These are phyloP conservation scores for Pantherophis alleghaniensis DNA, from an alignment of 2,797 vertebrate genomes.

Conservation along the genomic window DNA sequence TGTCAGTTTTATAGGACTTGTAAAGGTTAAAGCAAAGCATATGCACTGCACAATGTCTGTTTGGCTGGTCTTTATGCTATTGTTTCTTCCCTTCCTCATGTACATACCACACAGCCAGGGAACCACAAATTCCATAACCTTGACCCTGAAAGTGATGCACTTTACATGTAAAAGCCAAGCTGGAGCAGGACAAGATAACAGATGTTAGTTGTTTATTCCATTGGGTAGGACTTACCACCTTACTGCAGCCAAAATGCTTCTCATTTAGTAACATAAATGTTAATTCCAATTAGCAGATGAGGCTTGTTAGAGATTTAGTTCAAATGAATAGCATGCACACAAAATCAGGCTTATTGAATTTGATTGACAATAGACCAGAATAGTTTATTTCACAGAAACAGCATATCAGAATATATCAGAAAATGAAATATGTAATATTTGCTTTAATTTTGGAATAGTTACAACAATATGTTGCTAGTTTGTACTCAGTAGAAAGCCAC, in stretches of 20 bases:
- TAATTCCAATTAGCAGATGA: slow-evolving; percentile 76
- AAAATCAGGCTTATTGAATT: slow-evolving; percentile 63
- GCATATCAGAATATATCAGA: slow-evolving; percentile 36
- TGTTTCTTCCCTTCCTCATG: slow-evolving; percentile 60
- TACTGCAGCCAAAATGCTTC: slow-evolving; percentile 77
- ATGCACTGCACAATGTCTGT: slow-evolving; percentile 60
- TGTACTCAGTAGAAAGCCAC: slow-evolving; percentile 46
- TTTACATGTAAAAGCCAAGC: slow-evolving; percentile 76
- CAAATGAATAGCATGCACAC: slow-evolving; percentile 69
- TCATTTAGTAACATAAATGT: slow-evolving; percentile 77
- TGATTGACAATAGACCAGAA: slow-evolving; percentile 63
- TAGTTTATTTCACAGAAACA: slow-evolving; percentile 41
- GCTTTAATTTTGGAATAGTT: slow-evolving; percentile 14
- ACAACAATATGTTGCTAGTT: slow-evolving; percentile 31
- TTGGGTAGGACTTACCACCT: slow-evolving; percentile 75
- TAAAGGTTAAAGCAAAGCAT: slow-evolving; percentile 69
- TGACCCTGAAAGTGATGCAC: slow-evolving; percentile 71
- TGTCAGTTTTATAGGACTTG: slow-evolving; percentile 60
- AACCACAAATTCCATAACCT: slow-evolving; percentile 73
- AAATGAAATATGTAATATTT: slow-evolving; percentile 46
- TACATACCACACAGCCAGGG: slow-evolving; percentile 63
- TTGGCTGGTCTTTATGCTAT: slow-evolving; percentile 61
- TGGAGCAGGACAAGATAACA: slow-evolving; percentile 78
- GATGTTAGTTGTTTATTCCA: slow-evolving; percentile 81
- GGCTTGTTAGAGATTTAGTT: slow-evolving; percentile 75